Conservation (phyloP, 1,140 invertebrate genomes). For the Vanessa atalanta region DNA sequence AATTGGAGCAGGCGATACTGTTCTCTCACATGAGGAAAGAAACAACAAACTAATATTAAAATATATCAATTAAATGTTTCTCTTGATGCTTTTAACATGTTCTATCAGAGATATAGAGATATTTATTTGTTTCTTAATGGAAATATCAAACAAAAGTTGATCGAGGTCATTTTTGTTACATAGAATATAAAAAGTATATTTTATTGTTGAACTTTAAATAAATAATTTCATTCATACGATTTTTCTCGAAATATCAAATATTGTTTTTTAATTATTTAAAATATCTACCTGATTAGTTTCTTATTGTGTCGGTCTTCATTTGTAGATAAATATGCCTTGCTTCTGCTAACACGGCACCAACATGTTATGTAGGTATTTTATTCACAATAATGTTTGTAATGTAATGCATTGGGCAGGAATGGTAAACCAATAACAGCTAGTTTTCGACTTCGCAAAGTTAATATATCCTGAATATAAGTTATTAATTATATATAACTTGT, state of each 20-base stretch:
- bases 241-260: conserved; percentile 1
- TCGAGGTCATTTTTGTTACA: conserved; percentile 1
- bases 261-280: no score
- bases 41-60: conserved; percentile 1
- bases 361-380: no score
- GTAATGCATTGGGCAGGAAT: no score
- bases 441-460: no score
- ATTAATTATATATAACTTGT: no score
- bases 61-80: conserved; percentile 5
- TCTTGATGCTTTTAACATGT: background rate
- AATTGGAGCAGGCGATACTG: conserved; percentile 36
- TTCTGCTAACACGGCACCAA: no score
- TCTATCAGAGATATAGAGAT: background rate
- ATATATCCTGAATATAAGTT: no score
- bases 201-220: background rate
- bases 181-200: background rate
- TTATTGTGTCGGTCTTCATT: no score
- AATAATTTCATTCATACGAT: background rate
- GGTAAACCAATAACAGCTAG: no score
- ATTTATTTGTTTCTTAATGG: conserved; percentile 1
- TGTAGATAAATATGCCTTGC: no score
- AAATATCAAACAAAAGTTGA: background rate
- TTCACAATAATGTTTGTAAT: no score
- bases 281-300: no score
- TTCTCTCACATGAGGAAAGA: background rate